Evolutionary conservation across 2,888 invertebrate species (phyloP).

Genomic region (Leptinotarsa haldemani): DNA sequence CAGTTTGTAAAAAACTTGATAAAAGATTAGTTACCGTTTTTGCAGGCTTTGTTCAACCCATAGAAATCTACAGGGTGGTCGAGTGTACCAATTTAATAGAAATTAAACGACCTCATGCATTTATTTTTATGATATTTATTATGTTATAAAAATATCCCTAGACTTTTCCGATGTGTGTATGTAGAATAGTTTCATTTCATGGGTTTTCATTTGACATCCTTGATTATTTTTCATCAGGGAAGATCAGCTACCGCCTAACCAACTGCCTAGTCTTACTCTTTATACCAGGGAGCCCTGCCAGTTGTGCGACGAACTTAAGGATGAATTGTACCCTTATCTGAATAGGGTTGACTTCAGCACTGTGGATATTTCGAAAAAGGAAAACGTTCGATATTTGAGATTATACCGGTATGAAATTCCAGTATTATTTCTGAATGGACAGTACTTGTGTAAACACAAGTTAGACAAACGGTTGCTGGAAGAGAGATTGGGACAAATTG

Average conservation of each 20-base stretch:
- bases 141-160: too few relatives aligned
- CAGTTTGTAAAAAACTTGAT: too few relatives aligned
- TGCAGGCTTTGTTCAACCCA: too few relatives aligned
- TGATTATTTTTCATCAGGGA: conserved; percentile 63
- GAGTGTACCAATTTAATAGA: too few relatives aligned
- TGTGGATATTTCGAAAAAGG: conserved; percentile 80
- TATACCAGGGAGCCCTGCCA: conserved; percentile 86
- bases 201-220: neutral
- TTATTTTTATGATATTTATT: too few relatives aligned
- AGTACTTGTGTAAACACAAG: conserved; percentile 82
- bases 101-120: too few relatives aligned
- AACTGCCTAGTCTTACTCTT: conserved; percentile 76
- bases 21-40: too few relatives aligned
- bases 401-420: conserved; percentile 88
- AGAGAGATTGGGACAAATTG: conserved; percentile 46
- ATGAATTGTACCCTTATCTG: conserved; percentile 72
- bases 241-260: conserved; percentile 60
- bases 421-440: conserved; percentile 85
- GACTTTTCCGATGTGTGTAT: too few relatives aligned
- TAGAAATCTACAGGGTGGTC: too few relatives aligned
- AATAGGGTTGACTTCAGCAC: conserved; percentile 75
- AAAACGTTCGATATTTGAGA: conserved; percentile 78
- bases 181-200: too few relatives aligned
- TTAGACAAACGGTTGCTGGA: conserved; percentile 71
- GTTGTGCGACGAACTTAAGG: conserved; percentile 83